phyloP scores from a whole-genome alignment of 2,113 vertebrate species.

The Percopsis transmontana region DNA sequence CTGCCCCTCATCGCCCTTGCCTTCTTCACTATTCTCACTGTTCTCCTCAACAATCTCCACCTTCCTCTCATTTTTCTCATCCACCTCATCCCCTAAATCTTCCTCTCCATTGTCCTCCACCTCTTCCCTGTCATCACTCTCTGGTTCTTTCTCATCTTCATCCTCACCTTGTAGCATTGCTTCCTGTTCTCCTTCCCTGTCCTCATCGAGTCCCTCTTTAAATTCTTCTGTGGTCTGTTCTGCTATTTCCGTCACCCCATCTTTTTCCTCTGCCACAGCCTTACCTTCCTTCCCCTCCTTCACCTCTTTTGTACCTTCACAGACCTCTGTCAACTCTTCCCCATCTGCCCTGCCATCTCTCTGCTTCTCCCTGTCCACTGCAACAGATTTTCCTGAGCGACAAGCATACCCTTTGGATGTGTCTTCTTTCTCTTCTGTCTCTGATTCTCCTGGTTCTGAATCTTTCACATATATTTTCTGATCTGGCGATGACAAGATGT shows the following conservation, averaged over 20 bases:
- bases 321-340: background rate
- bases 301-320: constrained; percentile 12
- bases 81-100: constrained; percentile 26
- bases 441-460: constrained; percentile 5
- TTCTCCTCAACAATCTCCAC: background rate
- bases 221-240: background rate
- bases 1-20: background rate
- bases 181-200: background rate
- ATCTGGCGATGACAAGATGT: background rate
- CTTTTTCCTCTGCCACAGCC: constrained; percentile 3
- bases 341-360: background rate
- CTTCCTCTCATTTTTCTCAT: constrained; percentile 20
- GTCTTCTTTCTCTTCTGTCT: constrained; percentile 5
- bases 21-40: background rate
- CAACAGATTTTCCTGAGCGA: background rate
- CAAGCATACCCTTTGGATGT: background rate
- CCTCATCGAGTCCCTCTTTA: background rate
- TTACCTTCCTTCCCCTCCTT: constrained; percentile 5
- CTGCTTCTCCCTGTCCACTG: background rate
- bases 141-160: constrained; percentile 24
- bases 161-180: constrained; percentile 8
- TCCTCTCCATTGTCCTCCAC: constrained; percentile 4
- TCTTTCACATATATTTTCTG: constrained; percentile 17
- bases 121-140: background rate
- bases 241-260: background rate